phyloP scores from a whole-genome alignment of 2,113 vertebrate genomes.

The Heteronetta atricapilla region DNA sequence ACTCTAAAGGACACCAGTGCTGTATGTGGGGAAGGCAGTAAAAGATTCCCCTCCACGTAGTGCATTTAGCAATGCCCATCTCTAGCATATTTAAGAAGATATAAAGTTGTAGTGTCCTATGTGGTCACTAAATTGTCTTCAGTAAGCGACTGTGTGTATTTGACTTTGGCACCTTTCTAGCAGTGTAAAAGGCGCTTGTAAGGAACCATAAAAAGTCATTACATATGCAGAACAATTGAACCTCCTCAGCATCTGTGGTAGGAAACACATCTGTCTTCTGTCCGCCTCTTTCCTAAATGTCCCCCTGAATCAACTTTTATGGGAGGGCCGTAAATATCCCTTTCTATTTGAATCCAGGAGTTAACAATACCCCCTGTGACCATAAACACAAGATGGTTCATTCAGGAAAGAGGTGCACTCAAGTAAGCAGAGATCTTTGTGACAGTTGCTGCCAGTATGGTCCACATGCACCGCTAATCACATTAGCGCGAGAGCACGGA shows the following conservation, averaged over 20 bases:
- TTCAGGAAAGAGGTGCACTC: conserved; percentile 81
- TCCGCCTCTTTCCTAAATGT: conserved; percentile 77
- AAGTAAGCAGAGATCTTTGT: conserved; percentile 85
- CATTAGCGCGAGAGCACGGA: conserved; percentile 89
- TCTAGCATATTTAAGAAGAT: not conserved
- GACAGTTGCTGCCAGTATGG: conserved; percentile 78
- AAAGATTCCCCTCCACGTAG: not conserved
- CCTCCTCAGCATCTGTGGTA: conserved; percentile 72
- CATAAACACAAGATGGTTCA: conserved; percentile 80
- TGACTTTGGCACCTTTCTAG: conserved; percentile 78
- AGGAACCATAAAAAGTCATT: conserved; percentile 78
- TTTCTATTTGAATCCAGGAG: conserved; percentile 72
- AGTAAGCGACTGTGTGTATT: conserved; percentile 42
- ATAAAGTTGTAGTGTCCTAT: conserved; percentile 46
- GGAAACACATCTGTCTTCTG: conserved; percentile 81
- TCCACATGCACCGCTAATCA: conserved; percentile 94
- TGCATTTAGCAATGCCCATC: not conserved
- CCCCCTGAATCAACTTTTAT: conserved; percentile 81
- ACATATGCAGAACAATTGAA: conserved; percentile 72
- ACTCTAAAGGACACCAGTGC: not conserved
- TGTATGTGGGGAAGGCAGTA: not conserved
- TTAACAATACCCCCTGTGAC: conserved; percentile 87
- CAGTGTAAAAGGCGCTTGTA: conserved; percentile 65
- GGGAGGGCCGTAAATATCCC: conserved; percentile 76
- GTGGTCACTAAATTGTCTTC: conserved; percentile 40